These are phyloP conservation scores for Daboia siamensis DNA, from an alignment of 2,113 vertebrate genomes.

Conservation along the genomic window DNA sequence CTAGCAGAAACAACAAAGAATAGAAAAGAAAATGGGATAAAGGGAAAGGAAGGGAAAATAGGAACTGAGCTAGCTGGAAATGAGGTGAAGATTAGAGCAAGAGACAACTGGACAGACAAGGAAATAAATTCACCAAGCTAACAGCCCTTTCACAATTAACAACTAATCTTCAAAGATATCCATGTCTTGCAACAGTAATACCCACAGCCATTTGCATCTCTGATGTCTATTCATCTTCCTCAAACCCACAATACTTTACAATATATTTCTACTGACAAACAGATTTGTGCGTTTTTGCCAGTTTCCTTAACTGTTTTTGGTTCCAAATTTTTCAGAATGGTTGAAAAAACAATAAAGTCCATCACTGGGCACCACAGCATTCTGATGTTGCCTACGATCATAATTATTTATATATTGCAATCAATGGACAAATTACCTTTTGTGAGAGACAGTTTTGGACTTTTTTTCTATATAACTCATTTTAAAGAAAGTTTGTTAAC, in stretches of 20 bases:
- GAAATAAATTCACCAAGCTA: background rate
- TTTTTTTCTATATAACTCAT: background rate
- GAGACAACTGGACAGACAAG: background rate
- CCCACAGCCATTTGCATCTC: background rate
- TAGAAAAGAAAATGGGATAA: background rate
- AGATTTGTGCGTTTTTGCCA: background rate
- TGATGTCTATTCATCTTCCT: background rate
- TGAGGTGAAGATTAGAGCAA: background rate
- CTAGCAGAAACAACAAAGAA: background rate
- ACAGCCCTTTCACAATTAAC: background rate
- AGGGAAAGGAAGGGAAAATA: background rate
- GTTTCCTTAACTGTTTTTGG: background rate
- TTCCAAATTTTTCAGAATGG: background rate
- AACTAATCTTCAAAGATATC: background rate
- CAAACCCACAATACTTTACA: background rate
- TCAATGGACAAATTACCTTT: background rate
- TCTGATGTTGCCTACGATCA: background rate
- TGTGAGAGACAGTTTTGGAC: background rate
- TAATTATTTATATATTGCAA: background rate
- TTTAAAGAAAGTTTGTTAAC: background rate
- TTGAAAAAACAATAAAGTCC: background rate
- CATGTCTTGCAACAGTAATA: background rate
- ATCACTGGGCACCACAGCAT: background rate
- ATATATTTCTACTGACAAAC: background rate
- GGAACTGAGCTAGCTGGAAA: background rate